Percentiles rank a stretch among this genome's conserved stretches.
phyloP scores from a whole-genome alignment of 2,888 invertebrate genomes.

The Odontomyia ornata region DNA sequence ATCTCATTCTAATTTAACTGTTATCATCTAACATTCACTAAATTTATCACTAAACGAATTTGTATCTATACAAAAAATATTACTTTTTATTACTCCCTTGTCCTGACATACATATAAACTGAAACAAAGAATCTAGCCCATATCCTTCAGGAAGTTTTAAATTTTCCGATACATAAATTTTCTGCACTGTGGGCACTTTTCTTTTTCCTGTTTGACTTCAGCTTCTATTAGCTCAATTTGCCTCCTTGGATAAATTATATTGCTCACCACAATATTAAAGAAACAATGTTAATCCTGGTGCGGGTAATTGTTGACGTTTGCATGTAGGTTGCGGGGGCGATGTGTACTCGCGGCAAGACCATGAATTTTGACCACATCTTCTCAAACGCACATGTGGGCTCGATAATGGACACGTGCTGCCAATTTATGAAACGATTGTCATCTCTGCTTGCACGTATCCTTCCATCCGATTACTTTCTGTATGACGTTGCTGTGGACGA shows the following conservation, averaged over 20 bases:
- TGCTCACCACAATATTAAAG: too few species aligned
- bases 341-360: neutral
- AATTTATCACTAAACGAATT: too few species aligned
- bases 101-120: too few species aligned
- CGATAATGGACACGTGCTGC: constrained; percentile 37
- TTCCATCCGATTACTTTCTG: neutral
- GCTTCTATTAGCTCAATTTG: neutral
- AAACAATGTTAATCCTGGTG: too few species aligned
- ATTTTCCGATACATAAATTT: constrained; percentile 44
- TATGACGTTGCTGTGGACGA: neutral
- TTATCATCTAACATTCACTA: too few species aligned
- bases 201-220: neutral
- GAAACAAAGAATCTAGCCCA: neutral
- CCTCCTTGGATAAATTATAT: neutral
- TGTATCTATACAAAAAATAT: too few species aligned
- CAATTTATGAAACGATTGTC: constrained; percentile 39
- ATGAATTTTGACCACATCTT: constrained; percentile 42
- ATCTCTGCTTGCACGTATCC: neutral
- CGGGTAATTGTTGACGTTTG: too few species aligned
- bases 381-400: constrained; percentile 37
- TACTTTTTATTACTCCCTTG: too few species aligned
- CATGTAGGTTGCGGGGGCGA: too few species aligned
- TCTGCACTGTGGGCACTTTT: constrained; percentile 36
- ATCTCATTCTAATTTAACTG: too few species aligned
- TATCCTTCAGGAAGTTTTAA: too few species aligned